These are phyloP conservation scores for Cinclus mexicanus DNA, from an alignment of 2,113 vertebrate species.

Conservation along the genomic window DNA sequence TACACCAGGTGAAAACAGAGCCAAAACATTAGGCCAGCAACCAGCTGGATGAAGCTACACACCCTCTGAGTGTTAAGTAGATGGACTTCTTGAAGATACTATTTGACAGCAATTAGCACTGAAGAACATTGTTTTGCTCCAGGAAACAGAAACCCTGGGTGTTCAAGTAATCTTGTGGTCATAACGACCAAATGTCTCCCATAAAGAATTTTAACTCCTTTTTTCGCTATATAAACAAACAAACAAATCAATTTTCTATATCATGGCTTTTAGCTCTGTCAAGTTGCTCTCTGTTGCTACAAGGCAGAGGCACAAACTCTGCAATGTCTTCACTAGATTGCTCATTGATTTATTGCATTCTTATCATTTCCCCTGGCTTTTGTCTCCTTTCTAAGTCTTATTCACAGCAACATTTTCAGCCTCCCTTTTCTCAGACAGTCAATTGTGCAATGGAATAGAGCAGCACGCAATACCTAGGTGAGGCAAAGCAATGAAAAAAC, in stretches of 20 bases:
- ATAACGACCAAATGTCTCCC: neutral
- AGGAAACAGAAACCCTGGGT: neutral
- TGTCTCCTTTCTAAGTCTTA: neutral
- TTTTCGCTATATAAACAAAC: neutral
- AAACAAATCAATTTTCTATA: neutral
- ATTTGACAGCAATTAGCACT: neutral
- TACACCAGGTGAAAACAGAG: neutral
- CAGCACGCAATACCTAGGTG: neutral
- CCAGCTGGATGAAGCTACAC: neutral
- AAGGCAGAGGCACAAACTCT: neutral
- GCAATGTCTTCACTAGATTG: neutral
- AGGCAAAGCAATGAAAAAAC: accelerated
- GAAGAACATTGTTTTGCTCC: neutral
- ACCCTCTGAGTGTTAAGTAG: neutral
- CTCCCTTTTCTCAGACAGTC: neutral
- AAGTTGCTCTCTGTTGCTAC: neutral
- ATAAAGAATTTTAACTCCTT: neutral
- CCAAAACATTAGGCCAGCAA: neutral
- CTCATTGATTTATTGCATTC: neutral
- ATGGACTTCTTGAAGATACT: neutral
- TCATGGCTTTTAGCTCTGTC: neutral
- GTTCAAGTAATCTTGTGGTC: neutral
- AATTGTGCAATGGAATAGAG: neutral
- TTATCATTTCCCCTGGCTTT: neutral
- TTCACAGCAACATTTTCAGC: neutral